Base-by-base conservation (phyloP, 92 coral and sea anemone species). In the Montipora capitata region DNA sequence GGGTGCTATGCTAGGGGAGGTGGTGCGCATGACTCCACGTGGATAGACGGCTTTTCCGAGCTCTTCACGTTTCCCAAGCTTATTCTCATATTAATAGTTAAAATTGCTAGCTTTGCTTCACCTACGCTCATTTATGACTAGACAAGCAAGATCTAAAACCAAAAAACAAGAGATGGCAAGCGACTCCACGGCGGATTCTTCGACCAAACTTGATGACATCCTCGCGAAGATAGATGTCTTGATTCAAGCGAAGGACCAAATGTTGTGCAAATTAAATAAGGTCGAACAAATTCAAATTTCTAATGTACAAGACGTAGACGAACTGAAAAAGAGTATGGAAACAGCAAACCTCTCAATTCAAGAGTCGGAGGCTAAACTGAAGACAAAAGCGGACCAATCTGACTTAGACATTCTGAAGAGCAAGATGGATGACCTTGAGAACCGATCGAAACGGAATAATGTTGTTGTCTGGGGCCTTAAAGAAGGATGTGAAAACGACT, bases 221-320 rank as follows among this genome's bases (percentile, higher is more conserved):
- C 62, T 56, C 62, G 62, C 62, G 14, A 66, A 66, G 71, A 17
- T 66, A 14, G 71, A 66, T 38, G 71, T 66, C 71, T 66, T 66
- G 40, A 66, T 66, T 66, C 71, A 66, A 66, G 71, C 71, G 71
- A 66, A 66, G 71, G 71, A 66, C 71, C 71, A 35, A 66, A 66
- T 66, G 71, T 66, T 35, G 71, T 66, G 62, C 62, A 56, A 56
- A 56, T 56, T 68, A 13, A 68, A 68, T 14, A 68, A 68, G 72
- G 15, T 68, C n/a, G 18, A 68, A 68, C 44, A 68, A 68, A 68
- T 35, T 68, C 73, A 68, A 68, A 4, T 16, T 9, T 4, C 18
- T 35, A 68, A 39, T 40, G 45, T 68, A 4, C 14, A 68, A 35
- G 73, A 68, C 13, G 44, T 68, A 6, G 44, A 7, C 72, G 10